Conservation (phyloP, 1,140 invertebrate genomes). For the Reticulitermes speratus region DNA sequence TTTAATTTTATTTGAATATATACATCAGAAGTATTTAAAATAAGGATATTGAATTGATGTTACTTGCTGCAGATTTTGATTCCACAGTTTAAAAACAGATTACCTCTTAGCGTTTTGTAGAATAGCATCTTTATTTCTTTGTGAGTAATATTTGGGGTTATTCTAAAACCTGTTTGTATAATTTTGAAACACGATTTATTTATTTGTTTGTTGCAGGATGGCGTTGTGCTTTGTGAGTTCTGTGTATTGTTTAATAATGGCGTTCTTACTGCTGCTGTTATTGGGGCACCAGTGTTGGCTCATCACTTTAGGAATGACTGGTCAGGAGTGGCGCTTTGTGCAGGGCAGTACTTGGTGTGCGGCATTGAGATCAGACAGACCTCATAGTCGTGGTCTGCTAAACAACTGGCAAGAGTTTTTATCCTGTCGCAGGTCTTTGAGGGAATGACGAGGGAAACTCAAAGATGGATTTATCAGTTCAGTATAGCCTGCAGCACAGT, state of each 20-base stretch:
- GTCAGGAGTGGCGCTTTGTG: constrained; percentile 40
- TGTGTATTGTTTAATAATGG: constrained; percentile 40
- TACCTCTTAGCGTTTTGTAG: too few species aligned
- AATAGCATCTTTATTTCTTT: too few species aligned
- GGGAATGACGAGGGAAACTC: too few species aligned
- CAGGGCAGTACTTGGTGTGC: constrained; percentile 24
- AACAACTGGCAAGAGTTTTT: constrained; percentile 39
- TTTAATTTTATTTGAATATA: too few species aligned
- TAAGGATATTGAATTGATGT: too few species aligned
- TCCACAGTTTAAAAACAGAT: too few species aligned
- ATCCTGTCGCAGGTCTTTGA: constrained; percentile 16
- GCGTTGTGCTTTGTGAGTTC: constrained; percentile 43
- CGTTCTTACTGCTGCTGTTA: constrained; percentile 37
- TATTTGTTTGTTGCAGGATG: constrained; percentile 38
- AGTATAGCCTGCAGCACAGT: too few species aligned
- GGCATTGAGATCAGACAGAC: constrained; percentile 35
- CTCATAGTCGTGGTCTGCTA: constrained; percentile 38
- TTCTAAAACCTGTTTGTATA: too few species aligned
- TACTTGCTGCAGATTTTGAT: too few species aligned
- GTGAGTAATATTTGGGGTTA: too few species aligned
- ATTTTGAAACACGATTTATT: background rate
- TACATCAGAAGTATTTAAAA: too few species aligned
- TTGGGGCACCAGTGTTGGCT: constrained; percentile 40
- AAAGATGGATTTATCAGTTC: too few species aligned
- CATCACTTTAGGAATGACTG: constrained; percentile 42